phyloP scores from a whole-genome alignment of 2,797 vertebrate genomes.

The Furcifer pardalis region DNA sequence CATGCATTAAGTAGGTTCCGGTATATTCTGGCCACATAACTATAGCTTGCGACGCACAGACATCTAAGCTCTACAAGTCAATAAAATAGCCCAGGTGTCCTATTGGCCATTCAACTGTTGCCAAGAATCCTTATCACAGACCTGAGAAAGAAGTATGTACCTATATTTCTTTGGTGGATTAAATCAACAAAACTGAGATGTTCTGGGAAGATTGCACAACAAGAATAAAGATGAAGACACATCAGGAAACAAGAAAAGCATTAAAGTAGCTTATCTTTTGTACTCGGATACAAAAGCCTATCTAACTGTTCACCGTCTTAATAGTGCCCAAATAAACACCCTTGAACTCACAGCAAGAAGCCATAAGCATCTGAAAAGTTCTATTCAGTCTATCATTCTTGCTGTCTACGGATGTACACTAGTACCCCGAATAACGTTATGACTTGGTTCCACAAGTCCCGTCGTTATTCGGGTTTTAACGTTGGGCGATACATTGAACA shows the following conservation, averaged over 20 bases:
- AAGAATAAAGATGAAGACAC: not conserved
- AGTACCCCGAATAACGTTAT: too few species aligned
- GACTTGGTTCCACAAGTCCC: too few species aligned
- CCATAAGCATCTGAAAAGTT: not conserved
- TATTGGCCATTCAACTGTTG: not conserved
- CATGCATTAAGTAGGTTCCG: conserved; percentile 30
- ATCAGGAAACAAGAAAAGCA: not conserved
- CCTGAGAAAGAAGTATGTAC: not conserved
- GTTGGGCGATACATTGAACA: too few species aligned
- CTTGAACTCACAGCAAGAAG: not conserved
- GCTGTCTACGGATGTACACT: too few species aligned
- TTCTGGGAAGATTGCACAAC: not conserved
- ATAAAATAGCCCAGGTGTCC: not conserved
- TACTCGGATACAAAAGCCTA: not conserved
- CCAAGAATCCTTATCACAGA: not conserved
- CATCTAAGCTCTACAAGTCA: not conserved
- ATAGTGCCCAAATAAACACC: not conserved
- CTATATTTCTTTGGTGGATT: too few species aligned
- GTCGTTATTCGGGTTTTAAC: too few species aligned
- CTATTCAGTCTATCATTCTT: too few species aligned
- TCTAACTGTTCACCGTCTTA: not conserved
- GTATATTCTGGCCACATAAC: not conserved
- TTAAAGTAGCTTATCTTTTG: not conserved
- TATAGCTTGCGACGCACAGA: too few species aligned
- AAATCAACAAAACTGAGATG: not conserved